Evolutionary conservation across 1,140 invertebrate species (phyloP), one percentile per base, ranked within the genome.

Genomic region (Pachypsylla venusta): DNA sequence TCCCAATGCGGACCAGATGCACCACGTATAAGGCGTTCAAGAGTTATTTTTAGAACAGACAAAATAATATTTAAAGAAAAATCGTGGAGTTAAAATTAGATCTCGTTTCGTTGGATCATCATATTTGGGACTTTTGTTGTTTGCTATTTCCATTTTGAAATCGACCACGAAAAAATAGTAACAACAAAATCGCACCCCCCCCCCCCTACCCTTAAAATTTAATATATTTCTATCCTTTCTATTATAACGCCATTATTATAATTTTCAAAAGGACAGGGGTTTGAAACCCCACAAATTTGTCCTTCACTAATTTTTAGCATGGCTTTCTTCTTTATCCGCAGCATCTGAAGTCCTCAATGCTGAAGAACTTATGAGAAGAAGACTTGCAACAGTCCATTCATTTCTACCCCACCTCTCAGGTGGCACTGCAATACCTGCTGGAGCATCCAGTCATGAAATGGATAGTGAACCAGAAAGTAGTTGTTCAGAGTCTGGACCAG

Each of bases 291-390:
- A 13, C 28, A 24, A 2, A 42, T 26, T 53, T 3, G 53, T 54
- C 40, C 12, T 42, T 20, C 53, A 42, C 57, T 55, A 28, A 54
- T 30, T 25, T 25, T 25, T 53, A 30, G 57, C 57, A 62, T 62
- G 54, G n/a, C 64, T 63, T 62, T 66, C 64, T 54, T 62, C 64
- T 27, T 56, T 65, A 56, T 63, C 74, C 0, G 77, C 58, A 74
- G 74, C 65, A 70, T 76, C 14, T 74, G 65, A 65, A 77, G 68
- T 72, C 77, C 64, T 66, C 78, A 65, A 67, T 76, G 61, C 71
- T 14, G 65, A 67, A 40, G 66, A 63, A 39, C 26, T 60, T 2
- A 62, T 66, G 61, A 58, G 63, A 14, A 56, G 64, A 3, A 60
- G 66, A 20, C 22, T 67, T 10, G 62, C 62, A 1, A 60, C 53